Conservation (phyloP, 1,140 invertebrate genomes). For the Parasteatoda tepidariorum region DNA sequence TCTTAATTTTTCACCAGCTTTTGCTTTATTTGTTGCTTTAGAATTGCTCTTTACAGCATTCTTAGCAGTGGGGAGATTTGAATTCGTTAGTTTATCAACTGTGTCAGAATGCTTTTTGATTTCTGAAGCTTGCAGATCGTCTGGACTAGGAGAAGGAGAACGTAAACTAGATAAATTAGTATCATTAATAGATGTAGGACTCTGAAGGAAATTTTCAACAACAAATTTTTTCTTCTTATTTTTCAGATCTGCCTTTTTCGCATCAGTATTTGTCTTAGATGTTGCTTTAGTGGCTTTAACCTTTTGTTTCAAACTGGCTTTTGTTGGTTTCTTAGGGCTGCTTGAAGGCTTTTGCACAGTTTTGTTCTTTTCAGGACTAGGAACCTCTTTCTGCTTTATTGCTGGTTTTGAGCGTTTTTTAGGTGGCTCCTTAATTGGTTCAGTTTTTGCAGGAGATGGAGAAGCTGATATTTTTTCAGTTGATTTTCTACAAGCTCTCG, state of each 20-base stretch:
- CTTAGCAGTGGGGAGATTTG: neutral
- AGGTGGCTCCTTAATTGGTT: neutral
- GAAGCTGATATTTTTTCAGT: constrained; percentile 22
- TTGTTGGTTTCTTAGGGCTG: neutral
- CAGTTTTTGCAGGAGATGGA: neutral
- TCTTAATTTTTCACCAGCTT: constrained; percentile 33
- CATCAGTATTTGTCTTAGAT: constrained; percentile 4
- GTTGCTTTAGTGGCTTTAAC: neutral
- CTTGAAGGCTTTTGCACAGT: neutral
- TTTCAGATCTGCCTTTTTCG: constrained; percentile 25
- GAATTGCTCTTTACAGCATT: neutral
- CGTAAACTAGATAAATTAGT: neutral
- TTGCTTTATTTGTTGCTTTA: neutral
- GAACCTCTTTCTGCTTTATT: neutral
- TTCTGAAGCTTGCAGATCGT: constrained; percentile 15
- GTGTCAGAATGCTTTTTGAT: constrained; percentile 4
- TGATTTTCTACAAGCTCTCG: constrained; percentile 33
- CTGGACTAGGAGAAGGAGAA: constrained; percentile 37
- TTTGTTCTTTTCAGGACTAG: constrained; percentile 3
- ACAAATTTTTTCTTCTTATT: constrained; percentile 49
- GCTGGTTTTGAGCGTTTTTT: constrained; percentile 15
- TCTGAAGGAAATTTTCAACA: constrained; percentile 49
- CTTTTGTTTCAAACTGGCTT: neutral
- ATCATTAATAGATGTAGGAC: constrained; percentile 16
- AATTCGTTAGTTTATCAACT: neutral